Evolutionary conservation across 30 jellyfish, hydroid and myxozoan species (phyloP), one percentile per base, ranked within the genome.

Genomic region (Pelagia noctiluca): DNA sequence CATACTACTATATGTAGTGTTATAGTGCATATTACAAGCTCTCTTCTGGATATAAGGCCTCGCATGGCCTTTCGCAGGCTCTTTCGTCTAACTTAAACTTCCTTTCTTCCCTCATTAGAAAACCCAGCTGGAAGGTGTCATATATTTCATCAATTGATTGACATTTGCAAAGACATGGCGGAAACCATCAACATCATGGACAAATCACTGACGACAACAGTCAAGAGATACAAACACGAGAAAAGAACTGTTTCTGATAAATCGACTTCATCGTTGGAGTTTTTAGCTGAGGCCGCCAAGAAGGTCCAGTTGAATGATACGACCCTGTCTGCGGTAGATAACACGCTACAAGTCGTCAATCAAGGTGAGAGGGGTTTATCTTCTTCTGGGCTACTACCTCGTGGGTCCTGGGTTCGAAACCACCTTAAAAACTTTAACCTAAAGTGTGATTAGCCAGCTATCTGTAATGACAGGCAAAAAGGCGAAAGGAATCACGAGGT

Each of bases 131-230:
- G 99, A 19, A 63, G 96, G 49, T 94, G 99, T 71, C 99, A 88
- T 66, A 85, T 94, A 23, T 94, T 94, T 63, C 99, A 94, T 69
- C 99, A 94, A 38, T 70, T 94, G 21, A 48, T 88, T 36, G 97
- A 96, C 87, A 94, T 94, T 26, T 94, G 99, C 85, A 94, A 89
- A 75, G 99, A 94, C 72, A 94, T 94, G 97, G 99, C 97, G 5
- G 99, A 94, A 22, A 94, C 97, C 29, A 35, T 94, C 19, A 68
- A 80, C 3, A 60, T 69, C 63, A 78, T 94, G 92, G 92, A 88
- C 84, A 88, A 71, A 52, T 82, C 97, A 1, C 72, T 86, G 57
- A 72, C 79, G 50, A 64, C 89, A 19, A 82, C 99, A 19, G 83
- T 76, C 61, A 67, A 38, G 50, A 95, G 71, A 63, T 95, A 89